A percentile compares a stretch with the other conserved stretches of the same genome.
phyloP scores from a whole-genome alignment of 2,888 invertebrate genomes.

The Habrosyne pyritoides region DNA sequence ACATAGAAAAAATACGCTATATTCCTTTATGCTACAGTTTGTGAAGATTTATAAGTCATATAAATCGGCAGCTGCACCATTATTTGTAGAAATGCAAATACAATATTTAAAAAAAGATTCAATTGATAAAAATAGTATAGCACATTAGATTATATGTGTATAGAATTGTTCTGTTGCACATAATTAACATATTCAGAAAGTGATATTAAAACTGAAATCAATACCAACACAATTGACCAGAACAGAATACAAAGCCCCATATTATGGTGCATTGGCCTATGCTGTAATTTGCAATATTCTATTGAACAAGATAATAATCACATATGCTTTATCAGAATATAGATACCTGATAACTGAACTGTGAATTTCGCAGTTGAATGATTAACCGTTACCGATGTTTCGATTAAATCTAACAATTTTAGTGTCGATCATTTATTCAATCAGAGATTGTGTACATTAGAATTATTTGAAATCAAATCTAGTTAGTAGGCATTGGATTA shows the following conservation, averaged over 20 bases:
- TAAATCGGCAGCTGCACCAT: no score
- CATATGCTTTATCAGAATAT: not conserved
- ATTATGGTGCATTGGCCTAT: not conserved
- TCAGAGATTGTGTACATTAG: not conserved
- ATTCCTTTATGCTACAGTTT: no score
- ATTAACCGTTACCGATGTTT: not conserved
- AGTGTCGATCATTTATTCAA: not conserved
- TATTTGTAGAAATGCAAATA: no score
- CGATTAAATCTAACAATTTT: not conserved
- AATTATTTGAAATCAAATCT: not conserved
- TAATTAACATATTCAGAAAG: no score
- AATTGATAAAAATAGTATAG: no score
- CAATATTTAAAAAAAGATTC: no score
- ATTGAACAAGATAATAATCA: not conserved
- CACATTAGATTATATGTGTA: no score
- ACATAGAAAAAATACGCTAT: no score
- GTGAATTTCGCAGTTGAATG: not conserved
- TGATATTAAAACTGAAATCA: not conserved
- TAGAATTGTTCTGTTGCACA: no score
- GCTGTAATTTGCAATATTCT: not conserved
- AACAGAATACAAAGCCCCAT: not conserved
- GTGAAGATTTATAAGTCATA: no score
- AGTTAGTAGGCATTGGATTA: not conserved
- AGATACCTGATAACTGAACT: not conserved
- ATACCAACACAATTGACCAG: not conserved